Percentiles rank a stretch among this genome's conserved stretches.
These are phyloP conservation scores for Colletes collaris DNA, from an alignment of 2,888 invertebrate species.

Conservation along the genomic window DNA sequence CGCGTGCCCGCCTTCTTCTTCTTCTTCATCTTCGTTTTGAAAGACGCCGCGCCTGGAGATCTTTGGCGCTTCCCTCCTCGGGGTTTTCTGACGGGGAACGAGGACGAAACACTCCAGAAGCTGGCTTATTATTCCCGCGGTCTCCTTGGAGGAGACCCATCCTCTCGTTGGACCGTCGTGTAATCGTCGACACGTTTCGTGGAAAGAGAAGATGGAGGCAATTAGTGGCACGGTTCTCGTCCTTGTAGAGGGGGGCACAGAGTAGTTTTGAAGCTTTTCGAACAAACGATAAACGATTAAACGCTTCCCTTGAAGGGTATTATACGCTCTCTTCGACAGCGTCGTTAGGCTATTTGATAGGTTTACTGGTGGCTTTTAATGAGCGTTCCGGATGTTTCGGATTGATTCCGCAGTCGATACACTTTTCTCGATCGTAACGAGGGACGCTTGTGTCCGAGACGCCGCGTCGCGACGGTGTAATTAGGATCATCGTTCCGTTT, in stretches of 20 bases:
- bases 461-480: background rate
- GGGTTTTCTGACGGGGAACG: background rate
- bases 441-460: background rate
- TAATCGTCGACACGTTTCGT: slow-evolving; percentile 70
- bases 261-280: slow-evolving; percentile 49
- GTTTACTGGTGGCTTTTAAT: slow-evolving; percentile 15
- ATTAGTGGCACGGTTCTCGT: slow-evolving; percentile 49
- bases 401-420: background rate
- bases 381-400: background rate
- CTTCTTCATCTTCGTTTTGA: slow-evolving; percentile 39
- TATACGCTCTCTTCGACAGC: too few relatives aligned
- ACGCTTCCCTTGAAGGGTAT: background rate
- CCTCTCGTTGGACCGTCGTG: slow-evolving; percentile 50
- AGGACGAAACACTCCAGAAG: slow-evolving; percentile 30
- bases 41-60: slow-evolving; percentile 46
- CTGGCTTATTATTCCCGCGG: slow-evolving; percentile 79
- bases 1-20: slow-evolving; percentile 37
- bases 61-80: slow-evolving; percentile 25
- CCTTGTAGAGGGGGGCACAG: background rate
- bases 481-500: slow-evolving; percentile 20
- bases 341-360: background rate
- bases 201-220: slow-evolving; percentile 49
- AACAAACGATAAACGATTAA: slow-evolving; percentile 26
- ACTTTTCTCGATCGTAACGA: slow-evolving; percentile 19
- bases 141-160: slow-evolving; percentile 64